Conservation (phyloP, 2,888 invertebrate species). For the Mesorhabditis spiculigera region DNA sequence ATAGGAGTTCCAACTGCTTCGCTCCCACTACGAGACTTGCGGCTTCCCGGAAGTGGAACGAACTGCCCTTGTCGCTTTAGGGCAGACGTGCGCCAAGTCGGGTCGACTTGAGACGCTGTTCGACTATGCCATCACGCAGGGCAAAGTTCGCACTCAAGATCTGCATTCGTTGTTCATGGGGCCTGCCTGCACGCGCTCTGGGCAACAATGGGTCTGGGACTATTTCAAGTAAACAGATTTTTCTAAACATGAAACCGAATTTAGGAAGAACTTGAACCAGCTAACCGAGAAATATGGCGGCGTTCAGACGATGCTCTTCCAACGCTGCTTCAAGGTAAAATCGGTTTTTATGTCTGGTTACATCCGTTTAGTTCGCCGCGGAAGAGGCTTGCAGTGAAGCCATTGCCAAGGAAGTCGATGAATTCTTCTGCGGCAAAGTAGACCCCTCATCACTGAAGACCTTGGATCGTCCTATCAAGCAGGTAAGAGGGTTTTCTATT, state of each 20-base stretch:
- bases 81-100: conserved; percentile 29
- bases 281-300: conserved; percentile 45
- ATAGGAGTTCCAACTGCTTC: conserved; percentile 28
- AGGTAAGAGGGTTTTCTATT: conserved; percentile 19
- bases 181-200: conserved; percentile 24
- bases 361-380: conserved; percentile 10
- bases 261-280: conserved; percentile 31
- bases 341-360: neutral
- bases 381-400: conserved; percentile 23
- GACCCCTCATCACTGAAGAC: conserved; percentile 29
- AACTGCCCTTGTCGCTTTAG: conserved; percentile 38
- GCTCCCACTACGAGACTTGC: conserved; percentile 39
- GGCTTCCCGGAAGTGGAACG: conserved; percentile 47
- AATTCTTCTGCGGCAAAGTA: conserved; percentile 22
- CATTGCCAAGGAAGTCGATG: conserved; percentile 31
- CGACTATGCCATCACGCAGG: conserved; percentile 43
- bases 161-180: conserved; percentile 33
- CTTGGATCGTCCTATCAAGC: conserved; percentile 48
- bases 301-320: conserved; percentile 48
- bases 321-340: conserved; percentile 21
- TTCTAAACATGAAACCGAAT: neutral
- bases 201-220: conserved; percentile 44
- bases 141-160: conserved; percentile 53
- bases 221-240: conserved; percentile 39
- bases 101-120: conserved; percentile 33